phyloP scores from a whole-genome alignment of 2,888 invertebrate genomes.

The Eueremaeus valkanovi region DNA sequence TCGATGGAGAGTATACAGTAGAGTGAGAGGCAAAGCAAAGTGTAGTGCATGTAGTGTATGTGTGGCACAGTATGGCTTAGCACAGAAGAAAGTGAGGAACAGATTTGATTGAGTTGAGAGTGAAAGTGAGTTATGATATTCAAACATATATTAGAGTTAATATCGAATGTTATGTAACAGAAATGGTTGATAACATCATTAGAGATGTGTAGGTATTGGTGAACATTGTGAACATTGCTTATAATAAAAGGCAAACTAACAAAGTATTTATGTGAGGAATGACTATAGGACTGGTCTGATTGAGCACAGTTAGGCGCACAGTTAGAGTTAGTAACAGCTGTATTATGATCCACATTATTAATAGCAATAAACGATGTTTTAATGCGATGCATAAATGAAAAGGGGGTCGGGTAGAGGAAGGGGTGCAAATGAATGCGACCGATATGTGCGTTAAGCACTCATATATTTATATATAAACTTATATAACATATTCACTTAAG shows the following conservation, averaged over 20 bases:
- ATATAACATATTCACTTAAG: conserved; percentile 32
- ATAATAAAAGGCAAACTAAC: conserved; percentile 29
- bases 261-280: conserved; percentile 21
- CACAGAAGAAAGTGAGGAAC: too few species aligned
- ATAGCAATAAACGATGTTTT: conserved; percentile 34
- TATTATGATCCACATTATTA: conserved; percentile 31
- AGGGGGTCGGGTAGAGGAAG: neutral
- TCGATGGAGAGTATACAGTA: too few species aligned
- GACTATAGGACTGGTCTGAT: conserved; percentile 25
- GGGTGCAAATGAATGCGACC: conserved; percentile 32
- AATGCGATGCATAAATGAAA: conserved; percentile 27
- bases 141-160: conserved; percentile 20
- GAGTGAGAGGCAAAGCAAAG: too few species aligned
- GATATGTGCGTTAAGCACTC: conserved; percentile 28
- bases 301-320: neutral
- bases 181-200: conserved; percentile 14
- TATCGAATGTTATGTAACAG: conserved; percentile 7
- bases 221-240: neutral
- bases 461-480: conserved; percentile 33
- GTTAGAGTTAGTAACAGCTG: conserved; percentile 28
- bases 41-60: too few species aligned
- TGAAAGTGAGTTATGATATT: conserved; percentile 14
- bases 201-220: conserved; percentile 5
- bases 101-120: neutral
- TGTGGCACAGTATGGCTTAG: too few species aligned